Evolutionary conservation across 2,797 vertebrate genomes (phyloP), one percentile per base, ranked within the genome.

Genomic region (Rhadinocentrus ornatus): DNA sequence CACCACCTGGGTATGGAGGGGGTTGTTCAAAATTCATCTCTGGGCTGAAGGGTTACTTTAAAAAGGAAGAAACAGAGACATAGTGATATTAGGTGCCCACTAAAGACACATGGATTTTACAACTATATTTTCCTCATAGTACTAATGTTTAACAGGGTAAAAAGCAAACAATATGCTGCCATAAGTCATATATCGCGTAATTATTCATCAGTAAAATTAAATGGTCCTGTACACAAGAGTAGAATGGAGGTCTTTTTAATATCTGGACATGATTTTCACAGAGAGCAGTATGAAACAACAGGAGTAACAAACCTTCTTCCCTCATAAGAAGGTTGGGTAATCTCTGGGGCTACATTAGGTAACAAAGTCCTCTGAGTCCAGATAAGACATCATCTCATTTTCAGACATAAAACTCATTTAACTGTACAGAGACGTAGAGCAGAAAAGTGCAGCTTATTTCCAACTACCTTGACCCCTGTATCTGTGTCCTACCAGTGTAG

Each of bases 21-120:
- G 97, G 97, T 70, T 97, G 96, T 83, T 96, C 97, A 83, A 94
- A 96, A 88, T 94, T 97, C 96, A 97, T 97, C 89, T 78, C 67
- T 79, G 69, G 72, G 82, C 61, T 81, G 9, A 66, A 22, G 60
- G 71, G 44, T 89, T 70, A 81, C 93, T 95, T 95, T 89, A 66
- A 71, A 18, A 81, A 46, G 87, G 16, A 91, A 67, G 9, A 64
- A 56, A 44, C 59, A 76, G 0, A 52, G 13, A 2, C 48, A 4
- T 11, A 6, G 35, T 15, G 10, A 15, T 37, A 15, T 44, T 11
- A 46, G 34, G 32, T 29, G 3, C 44, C 62, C 15, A 68, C 15
- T 16, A 18, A 62, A 59, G 48, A 57, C 15, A 44, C 22, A 29
- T 13, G 10, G 9, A 48, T 39, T 32, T 24, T 6, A 35, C n/a